Percentiles rank a stretch among this genome's conserved stretches.
phyloP scores from a whole-genome alignment of 2,888 invertebrate genomes.

The Nymphalis urticae region DNA sequence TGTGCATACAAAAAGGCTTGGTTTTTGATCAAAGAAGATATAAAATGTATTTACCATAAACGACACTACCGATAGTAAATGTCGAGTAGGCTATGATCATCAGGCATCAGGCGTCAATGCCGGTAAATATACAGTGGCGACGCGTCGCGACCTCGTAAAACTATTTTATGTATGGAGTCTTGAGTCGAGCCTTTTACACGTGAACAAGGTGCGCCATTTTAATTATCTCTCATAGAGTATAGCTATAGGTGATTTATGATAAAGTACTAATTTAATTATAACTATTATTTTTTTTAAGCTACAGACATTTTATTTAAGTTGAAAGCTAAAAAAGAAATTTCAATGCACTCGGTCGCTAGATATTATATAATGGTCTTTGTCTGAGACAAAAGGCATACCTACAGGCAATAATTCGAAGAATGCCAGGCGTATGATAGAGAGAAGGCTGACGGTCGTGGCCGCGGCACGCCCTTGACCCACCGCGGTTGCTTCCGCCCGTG shows the following conservation, averaged over 20 bases:
- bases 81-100: constrained; percentile 4
- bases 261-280: no score
- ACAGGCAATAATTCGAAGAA: constrained; percentile 51
- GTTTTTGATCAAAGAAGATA: no score
- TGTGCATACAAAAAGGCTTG: no score
- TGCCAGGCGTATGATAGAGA: constrained; percentile 47
- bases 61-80: constrained; percentile 15
- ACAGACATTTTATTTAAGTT: neutral
- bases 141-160: constrained; percentile 67
- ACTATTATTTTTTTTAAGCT: no score
- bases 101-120: constrained; percentile 10
- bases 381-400: constrained; percentile 45
- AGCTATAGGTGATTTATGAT: constrained; percentile 42
- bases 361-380: constrained; percentile 34
- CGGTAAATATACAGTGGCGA: constrained; percentile 48
- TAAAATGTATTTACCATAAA: no score
- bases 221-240: constrained; percentile 57
- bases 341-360: constrained; percentile 16
- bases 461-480: constrained; percentile 66
- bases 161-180: constrained; percentile 63
- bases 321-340: constrained; percentile 6
- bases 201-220: constrained; percentile 55
- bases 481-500: constrained; percentile 47
- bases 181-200: constrained; percentile 45
- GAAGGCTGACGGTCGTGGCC: constrained; percentile 49